Base-by-base conservation (phyloP, 2,888 invertebrate species). In the Orthosia gracilis region DNA sequence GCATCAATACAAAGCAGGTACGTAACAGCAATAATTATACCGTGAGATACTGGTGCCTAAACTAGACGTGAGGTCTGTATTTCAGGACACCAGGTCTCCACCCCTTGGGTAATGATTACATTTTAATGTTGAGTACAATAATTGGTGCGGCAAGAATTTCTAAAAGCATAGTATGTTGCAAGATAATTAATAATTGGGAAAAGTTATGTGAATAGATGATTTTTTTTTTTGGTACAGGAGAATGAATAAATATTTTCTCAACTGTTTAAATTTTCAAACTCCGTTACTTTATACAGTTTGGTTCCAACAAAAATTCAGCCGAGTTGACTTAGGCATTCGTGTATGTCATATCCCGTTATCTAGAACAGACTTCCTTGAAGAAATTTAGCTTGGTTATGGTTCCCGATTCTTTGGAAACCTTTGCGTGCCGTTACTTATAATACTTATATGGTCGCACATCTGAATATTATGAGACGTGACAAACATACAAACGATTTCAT, bases 341-440 rank as follows among this genome's bases (percentile, higher is more conserved):
- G 73, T 85, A 89, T 87, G 76, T 77, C 70, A 55, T 64, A 83
- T 88, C 64, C 93, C 92, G 92, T 92, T 92, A 92, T 77, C 71
- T 78, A 88, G 84, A 80, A 78, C 88, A 90, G 89, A 88, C 88
- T 92, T 92, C 91, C 88, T 90, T 89, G 91, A 91, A 91, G 88
- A 88, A 90, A 91, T 92, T 91, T 91, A 91, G 87, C 89, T 91
- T 92, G 85, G 87, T 92, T 92, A 92, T 92, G 90, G 89, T 89
- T 83, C 77, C 88, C 85, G 85, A 83, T 91, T 92, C 90, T 89
- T 89, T 83, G 87, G 91, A 93, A 92, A 90, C 89, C 91, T 91
- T 91, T 84, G 85, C 83, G 83, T 82, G 87, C 95, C 94, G 95
- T 94, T 95, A 87, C 71, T 75, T 86, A 94, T 89, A 86, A 94